These are phyloP conservation scores for Drosophila setifemur DNA, from an alignment of 1,140 invertebrate genomes.

Conservation along the genomic window DNA sequence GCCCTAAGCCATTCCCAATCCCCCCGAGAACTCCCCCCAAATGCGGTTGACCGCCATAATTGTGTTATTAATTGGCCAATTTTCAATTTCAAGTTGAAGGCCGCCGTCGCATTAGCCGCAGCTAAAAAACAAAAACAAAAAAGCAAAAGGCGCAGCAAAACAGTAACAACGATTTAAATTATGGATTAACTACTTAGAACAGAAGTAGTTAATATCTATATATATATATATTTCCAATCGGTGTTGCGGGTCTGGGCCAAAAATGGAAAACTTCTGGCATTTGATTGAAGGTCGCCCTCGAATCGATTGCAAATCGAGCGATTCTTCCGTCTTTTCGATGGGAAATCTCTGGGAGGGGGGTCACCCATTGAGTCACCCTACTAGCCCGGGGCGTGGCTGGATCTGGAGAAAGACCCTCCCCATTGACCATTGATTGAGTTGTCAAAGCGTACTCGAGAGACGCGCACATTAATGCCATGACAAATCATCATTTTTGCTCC, in stretches of 20 bases:
- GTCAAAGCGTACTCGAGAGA: not conserved
- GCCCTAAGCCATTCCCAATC: not conserved
- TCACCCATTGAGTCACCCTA: too few species aligned
- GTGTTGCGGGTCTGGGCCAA: not conserved
- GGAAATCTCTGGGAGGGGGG: not conserved
- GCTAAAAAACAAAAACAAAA: not conserved
- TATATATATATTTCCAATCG: not conserved
- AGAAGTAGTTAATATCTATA: slow-evolving; percentile 22
- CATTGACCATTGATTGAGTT: not conserved
- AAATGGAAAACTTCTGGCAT: too few species aligned
- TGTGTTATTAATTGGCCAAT: slow-evolving; percentile 77
- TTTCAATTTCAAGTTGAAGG: slow-evolving; percentile 80
- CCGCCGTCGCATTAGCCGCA: slow-evolving; percentile 12
- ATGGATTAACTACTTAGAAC: slow-evolving; percentile 38
- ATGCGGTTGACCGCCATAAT: slow-evolving; percentile 64
- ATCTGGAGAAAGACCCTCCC: not conserved
- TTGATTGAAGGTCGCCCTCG: not conserved
- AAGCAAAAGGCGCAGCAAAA: slow-evolving; percentile 33
- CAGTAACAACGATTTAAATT: slow-evolving; percentile 30
- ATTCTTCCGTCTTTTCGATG: not conserved
- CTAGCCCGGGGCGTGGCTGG: not conserved
- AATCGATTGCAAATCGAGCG: not conserved
- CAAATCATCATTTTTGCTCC: not conserved
- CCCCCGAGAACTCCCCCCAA: not conserved
- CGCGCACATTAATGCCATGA: not conserved